A percentile compares a stretch with the other conserved stretches of the same genome.
Evolutionary conservation across 2,797 vertebrate species (phyloP).

Genomic region (Artibeus jamaicensis): DNA sequence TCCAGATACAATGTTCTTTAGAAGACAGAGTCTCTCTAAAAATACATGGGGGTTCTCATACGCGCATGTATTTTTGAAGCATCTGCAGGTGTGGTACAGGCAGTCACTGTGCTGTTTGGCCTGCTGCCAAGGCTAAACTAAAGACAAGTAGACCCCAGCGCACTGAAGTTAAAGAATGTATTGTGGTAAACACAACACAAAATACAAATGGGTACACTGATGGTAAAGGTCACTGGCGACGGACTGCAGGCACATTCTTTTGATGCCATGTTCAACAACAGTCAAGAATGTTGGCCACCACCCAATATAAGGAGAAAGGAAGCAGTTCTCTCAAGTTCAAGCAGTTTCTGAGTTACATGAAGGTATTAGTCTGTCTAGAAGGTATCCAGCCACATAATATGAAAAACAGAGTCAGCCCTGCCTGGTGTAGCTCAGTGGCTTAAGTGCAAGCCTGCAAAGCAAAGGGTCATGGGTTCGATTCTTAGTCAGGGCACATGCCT

Average conservation of each 20-base stretch:
- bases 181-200: not conserved
- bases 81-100: not conserved
- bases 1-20: not conserved
- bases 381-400: not conserved
- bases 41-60: not conserved
- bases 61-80: not conserved
- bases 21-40: not conserved
- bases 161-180: not conserved
- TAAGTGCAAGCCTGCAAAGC: too few species aligned
- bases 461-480: too few species aligned
- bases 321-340: not conserved
- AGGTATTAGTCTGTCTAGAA: not conserved
- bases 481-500: too few species aligned
- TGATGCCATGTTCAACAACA: not conserved
- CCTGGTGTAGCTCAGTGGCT: too few species aligned
- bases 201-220: not conserved
- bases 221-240: conserved; percentile 36
- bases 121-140: not conserved
- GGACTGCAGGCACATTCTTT: conserved; percentile 25
- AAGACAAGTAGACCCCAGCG: not conserved
- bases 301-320: not conserved
- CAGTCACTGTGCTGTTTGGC: not conserved
- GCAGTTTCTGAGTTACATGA: not conserved
- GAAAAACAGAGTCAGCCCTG: not conserved
- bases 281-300: not conserved